Conservation (phyloP, 2,113 vertebrate species). For the Anser cygnoides region DNA sequence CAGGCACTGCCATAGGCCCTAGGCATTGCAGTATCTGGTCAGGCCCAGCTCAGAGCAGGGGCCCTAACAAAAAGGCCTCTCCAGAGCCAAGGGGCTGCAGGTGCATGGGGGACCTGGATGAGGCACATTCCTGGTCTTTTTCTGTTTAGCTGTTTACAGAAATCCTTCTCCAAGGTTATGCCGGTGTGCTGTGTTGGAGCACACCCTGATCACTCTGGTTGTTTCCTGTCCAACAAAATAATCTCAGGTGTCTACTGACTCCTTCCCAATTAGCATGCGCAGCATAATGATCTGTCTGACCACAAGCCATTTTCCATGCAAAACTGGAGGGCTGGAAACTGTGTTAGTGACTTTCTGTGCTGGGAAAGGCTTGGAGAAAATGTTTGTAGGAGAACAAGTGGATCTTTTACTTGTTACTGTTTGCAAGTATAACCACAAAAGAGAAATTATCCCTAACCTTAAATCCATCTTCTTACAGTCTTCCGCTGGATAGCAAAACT, state of each 20-base stretch:
- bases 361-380: neutral
- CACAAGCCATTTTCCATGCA: neutral
- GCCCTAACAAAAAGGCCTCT: neutral
- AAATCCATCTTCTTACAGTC: neutral
- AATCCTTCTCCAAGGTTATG: neutral
- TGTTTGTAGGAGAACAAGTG: neutral
- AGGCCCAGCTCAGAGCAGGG: neutral
- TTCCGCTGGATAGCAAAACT: neutral
- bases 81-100: neutral
- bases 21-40: rapidly evolving
- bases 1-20: neutral
- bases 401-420: neutral
- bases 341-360: neutral
- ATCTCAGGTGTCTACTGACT: neutral
- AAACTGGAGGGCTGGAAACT: neutral
- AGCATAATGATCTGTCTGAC: neutral
- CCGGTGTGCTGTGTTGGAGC: neutral
- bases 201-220: rapidly evolving
- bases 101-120: rapidly evolving
- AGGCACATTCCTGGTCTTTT: neutral
- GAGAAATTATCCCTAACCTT: neutral
- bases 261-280: neutral
- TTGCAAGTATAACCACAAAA: neutral
- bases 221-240: neutral
- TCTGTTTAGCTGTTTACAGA: neutral